Conservation (phyloP, 2,797 vertebrate species). For the Ambastaia sidthimunki region DNA sequence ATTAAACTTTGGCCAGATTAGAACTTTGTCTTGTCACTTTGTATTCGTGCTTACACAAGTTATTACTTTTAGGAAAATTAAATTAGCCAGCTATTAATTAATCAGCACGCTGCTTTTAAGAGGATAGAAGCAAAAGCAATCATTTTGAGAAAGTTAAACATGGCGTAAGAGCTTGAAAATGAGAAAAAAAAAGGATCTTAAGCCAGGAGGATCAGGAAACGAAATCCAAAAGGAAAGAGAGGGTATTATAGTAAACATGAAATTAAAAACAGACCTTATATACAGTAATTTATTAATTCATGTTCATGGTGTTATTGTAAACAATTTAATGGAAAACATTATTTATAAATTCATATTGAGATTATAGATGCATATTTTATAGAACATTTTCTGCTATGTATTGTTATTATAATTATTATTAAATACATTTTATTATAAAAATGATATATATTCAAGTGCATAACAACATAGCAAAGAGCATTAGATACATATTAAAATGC, state of each 20-base stretch:
- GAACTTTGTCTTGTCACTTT: constrained; percentile 82
- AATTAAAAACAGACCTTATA: not conserved
- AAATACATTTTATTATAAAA: no score
- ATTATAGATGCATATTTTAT: not conserved
- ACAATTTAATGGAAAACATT: not conserved
- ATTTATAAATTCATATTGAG: not conserved
- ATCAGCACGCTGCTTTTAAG: constrained; percentile 72
- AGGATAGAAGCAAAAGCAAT: constrained; percentile 39
- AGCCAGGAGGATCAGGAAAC: not conserved
- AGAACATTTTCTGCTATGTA: not conserved
- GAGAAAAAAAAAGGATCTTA: not conserved
- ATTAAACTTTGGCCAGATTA: constrained; percentile 83
- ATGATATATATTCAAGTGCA: no score
- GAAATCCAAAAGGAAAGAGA: not conserved
- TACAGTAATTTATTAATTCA: not conserved
- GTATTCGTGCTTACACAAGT: constrained; percentile 82
- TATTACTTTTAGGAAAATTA: constrained; percentile 83
- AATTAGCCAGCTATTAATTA: constrained; percentile 84
- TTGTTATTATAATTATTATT: no score
- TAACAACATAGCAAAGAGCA: no score
- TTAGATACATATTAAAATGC: no score
- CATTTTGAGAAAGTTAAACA: constrained; percentile 33
- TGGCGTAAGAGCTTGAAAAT: constrained; percentile 5
- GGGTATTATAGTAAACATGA: not conserved
- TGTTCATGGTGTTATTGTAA: not conserved